Conservation (phyloP, 2,797 vertebrate species). For the Lerista edwardsae region DNA sequence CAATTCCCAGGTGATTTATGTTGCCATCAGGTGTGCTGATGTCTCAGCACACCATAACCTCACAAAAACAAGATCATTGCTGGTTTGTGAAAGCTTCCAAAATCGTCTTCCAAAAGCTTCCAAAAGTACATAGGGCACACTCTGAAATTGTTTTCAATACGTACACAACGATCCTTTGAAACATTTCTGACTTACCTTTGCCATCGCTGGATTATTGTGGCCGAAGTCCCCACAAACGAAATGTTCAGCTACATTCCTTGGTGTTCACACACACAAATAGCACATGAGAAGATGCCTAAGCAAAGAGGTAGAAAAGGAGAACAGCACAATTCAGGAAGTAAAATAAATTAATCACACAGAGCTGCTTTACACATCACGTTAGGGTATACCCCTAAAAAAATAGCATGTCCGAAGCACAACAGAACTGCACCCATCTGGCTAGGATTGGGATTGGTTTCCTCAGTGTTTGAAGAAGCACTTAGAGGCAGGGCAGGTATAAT, state of each 20-base stretch:
- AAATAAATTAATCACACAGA: conserved; percentile 26
- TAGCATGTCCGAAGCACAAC: background rate
- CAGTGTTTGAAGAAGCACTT: no score
- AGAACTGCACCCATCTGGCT: background rate
- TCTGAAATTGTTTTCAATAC: conserved; percentile 13
- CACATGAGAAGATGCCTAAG: conserved; percentile 73
- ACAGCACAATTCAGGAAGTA: conserved; percentile 42
- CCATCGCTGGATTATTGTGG: conserved; percentile 70
- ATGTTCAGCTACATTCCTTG: conserved; percentile 77
- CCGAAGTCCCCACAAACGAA: conserved; percentile 65
- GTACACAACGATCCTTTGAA: background rate
- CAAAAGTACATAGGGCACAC: accelerated
- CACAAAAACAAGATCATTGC: background rate
- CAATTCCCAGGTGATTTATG: background rate
- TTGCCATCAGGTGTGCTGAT: background rate
- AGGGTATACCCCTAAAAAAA: no score
- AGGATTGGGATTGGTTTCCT: background rate
- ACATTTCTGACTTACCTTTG: conserved; percentile 75
- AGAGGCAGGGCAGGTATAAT: no score
- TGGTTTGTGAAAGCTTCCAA: background rate
- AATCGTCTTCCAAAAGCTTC: no score
- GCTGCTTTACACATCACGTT: background rate
- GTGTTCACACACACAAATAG: conserved; percentile 68
- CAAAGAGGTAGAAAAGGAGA: conserved; percentile 10
- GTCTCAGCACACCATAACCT: background rate